Evolutionary conservation across 2,113 vertebrate genomes (phyloP), one percentile per base, ranked within the genome.

Genomic region (Rhea pennata): DNA sequence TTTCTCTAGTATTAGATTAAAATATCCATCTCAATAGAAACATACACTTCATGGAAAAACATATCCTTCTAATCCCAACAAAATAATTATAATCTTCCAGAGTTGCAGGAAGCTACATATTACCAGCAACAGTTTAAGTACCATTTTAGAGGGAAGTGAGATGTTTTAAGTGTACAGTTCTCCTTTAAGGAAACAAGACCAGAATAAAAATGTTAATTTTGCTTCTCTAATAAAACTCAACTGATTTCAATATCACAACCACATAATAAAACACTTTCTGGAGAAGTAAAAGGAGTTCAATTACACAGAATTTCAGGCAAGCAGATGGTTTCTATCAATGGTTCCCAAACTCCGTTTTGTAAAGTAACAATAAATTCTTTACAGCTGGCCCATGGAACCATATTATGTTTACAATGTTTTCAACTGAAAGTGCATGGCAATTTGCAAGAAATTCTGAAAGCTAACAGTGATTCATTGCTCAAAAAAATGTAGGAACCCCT

Each of bases 291-390:
- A 91, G 64, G 78, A 96, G 85, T 81, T 81, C 93, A 95, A 88
- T 96, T 86, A 95, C 89, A 96, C 1, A 86, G 89, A 88, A 93
- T 95, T 88, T 96, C 75, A 96, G 75, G 84, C 85, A 94, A 90
- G 91, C 96, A 96, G 94, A 94, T 96, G 94, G 95, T 94, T 96
- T 96, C 93, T 80, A 95, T 96, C 96, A 97, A 96, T 92, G 93
- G 90, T 71, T 90, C 85, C 87, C 83, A 97, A 97, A 95, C 87
- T 86, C 54, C 91, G 94, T 85, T 96, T 97, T 95, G 82, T 65
- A 81, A 96, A 97, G 96, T 96, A 93, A 95, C 92, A 95, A 96
- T 80, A 96, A 96, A 96, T 96, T 92, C 92, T 93, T 87, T 96
- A 95, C 96, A 97, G 96, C 95, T 97, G 96, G 92, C 94, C 92